These are phyloP conservation scores for Polietes domitor DNA, from an alignment of 2,888 invertebrate species.

Conservation along the genomic window DNA sequence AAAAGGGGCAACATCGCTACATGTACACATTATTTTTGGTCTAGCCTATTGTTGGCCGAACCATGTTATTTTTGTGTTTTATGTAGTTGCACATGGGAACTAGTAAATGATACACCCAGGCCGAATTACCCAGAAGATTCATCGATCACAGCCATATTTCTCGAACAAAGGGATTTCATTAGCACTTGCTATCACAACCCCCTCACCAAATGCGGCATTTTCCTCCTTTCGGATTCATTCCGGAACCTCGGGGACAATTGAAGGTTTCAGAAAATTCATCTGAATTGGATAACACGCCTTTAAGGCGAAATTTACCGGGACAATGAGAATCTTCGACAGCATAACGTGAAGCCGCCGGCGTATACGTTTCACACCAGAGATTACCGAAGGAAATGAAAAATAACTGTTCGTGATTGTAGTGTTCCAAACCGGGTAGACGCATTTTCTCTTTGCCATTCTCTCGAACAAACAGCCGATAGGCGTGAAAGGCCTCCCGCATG, in stretches of 20 bases:
- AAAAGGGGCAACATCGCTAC: too few species aligned
- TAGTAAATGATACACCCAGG: too few species aligned
- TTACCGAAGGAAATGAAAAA: constrained; percentile 92
- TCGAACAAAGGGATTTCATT: not conserved
- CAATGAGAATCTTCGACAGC: constrained; percentile 88
- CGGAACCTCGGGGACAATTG: constrained; percentile 82
- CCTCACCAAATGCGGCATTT: constrained; percentile 83
- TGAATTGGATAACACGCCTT: constrained; percentile 87
- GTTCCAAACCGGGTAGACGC: constrained; percentile 87
- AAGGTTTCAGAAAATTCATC: constrained; percentile 87
- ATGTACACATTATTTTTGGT: too few species aligned
- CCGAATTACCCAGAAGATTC: too few species aligned
- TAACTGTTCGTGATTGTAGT: constrained; percentile 87
- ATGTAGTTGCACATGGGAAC: too few species aligned
- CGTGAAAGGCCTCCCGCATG: constrained; percentile 87
- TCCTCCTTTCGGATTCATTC: constrained; percentile 82
- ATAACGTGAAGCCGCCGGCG: constrained; percentile 84
- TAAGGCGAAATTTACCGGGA: constrained; percentile 86
- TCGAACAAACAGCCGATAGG: constrained; percentile 84
- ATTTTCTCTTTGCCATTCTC: constrained; percentile 84
- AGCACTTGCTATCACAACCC: not conserved
- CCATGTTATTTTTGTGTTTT: too few species aligned
- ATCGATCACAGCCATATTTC: not conserved
- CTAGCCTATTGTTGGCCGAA: too few species aligned
- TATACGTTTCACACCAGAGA: constrained; percentile 92